These are phyloP conservation scores for Myathropa florea DNA, from an alignment of 2,888 invertebrate species.

Conservation along the genomic window DNA sequence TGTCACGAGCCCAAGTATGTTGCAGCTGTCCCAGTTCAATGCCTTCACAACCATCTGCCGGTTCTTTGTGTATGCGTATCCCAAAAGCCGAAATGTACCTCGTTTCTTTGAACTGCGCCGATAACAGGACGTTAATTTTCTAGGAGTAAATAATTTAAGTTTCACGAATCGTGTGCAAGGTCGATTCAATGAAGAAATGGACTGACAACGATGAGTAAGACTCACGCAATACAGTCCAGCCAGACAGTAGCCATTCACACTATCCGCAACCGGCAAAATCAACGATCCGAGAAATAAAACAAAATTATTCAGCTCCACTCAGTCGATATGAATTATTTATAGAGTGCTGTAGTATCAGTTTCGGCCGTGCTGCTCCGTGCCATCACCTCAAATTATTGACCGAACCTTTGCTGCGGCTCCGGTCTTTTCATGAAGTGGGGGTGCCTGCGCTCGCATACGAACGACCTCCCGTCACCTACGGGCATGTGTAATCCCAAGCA, in stretches of 20 bases:
- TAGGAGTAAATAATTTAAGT: conserved; percentile 3
- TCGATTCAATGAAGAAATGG: neutral
- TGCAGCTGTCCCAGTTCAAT: too few species aligned
- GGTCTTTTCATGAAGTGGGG: too few species aligned
- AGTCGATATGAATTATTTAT: conserved; percentile 52
- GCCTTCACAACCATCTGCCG: too few species aligned
- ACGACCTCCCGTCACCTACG: neutral
- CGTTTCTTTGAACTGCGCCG: too few species aligned
- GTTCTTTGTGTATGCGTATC: too few species aligned
- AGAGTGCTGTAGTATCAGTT: conserved; percentile 36
- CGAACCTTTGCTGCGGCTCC: conserved; percentile 27
- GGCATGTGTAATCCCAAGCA: conserved; percentile 12
- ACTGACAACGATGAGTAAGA: neutral
- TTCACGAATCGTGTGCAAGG: neutral
- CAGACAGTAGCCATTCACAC: neutral
- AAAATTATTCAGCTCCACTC: conserved; percentile 11
- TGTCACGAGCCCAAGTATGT: too few species aligned
- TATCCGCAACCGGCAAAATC: neutral
- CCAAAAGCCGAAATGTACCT: too few species aligned
- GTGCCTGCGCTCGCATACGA: neutral
- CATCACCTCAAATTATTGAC: conserved; percentile 57
- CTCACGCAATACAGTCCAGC: neutral
- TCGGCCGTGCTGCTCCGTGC: conserved; percentile 32
- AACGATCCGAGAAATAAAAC: neutral
- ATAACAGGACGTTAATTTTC: too few species aligned